These are phyloP conservation scores for Chironomus striatipennis DNA, from an alignment of 1,140 invertebrate species.

Conservation along the genomic window DNA sequence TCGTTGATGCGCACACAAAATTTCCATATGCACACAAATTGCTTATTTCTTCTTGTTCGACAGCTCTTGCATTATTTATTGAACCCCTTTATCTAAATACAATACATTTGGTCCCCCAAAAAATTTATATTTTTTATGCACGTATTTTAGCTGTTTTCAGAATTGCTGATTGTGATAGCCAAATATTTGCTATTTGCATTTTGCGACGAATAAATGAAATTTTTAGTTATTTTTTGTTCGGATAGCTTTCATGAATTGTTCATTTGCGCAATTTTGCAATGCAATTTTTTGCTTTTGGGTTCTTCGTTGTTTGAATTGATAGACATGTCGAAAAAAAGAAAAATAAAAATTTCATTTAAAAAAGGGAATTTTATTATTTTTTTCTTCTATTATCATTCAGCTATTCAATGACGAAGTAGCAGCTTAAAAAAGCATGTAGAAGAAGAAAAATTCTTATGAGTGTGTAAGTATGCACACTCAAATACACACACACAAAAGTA, in stretches of 20 bases:
- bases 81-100: neutral
- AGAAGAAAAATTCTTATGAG: too few species aligned
- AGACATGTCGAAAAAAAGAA: neutral
- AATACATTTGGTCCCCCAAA: too few species aligned
- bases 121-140: neutral
- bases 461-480: neutral
- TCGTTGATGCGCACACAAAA: neutral
- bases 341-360: neutral
- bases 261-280: slow-evolving; percentile 14
- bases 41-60: neutral
- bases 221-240: neutral
- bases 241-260: neutral
- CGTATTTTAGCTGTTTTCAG: neutral
- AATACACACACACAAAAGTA: neutral
- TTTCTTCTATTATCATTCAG: neutral
- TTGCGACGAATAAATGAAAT: slow-evolving; percentile 18
- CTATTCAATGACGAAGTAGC: neutral
- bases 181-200: slow-evolving; percentile 20
- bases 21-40: neutral
- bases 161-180: slow-evolving; percentile 12
- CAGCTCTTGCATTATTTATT: neutral
- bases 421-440: neutral
- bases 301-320: neutral
- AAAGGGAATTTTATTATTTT: neutral
- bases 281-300: slow-evolving; percentile 15